A percentile compares a stretch with the other conserved stretches of the same genome.
These are phyloP conservation scores for Caenorhabditis sp. DNA, from an alignment of 2,888 invertebrate genomes.

Conservation along the genomic window DNA sequence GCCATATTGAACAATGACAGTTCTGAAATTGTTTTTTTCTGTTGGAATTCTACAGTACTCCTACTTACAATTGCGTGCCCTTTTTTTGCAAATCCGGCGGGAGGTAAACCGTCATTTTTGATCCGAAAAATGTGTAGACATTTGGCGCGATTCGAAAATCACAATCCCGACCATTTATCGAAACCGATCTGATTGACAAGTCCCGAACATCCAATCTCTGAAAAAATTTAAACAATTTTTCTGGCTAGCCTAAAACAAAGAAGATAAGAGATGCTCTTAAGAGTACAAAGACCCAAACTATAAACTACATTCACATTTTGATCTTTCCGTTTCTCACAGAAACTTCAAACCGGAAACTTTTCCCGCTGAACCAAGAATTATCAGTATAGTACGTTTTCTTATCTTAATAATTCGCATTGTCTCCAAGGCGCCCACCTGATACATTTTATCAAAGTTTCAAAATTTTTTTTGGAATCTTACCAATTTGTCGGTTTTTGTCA, in stretches of 20 bases:
- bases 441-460: neutral
- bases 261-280: neutral
- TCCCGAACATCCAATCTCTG: conserved; percentile 64
- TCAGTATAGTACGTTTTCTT: too few species aligned
- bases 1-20: conserved; percentile 53
- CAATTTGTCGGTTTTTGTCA: conserved; percentile 57
- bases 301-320: too few species aligned
- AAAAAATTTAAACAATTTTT: conserved; percentile 10
- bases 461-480: conserved; percentile 37
- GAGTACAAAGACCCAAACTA: neutral
- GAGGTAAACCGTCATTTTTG: conserved; percentile 51
- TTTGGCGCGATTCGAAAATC: conserved; percentile 56
- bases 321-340: too few species aligned
- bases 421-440: neutral
- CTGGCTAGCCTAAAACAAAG: too few species aligned
- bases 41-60: neutral
- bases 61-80: conserved; percentile 41
- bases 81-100: conserved; percentile 44
- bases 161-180: conserved; percentile 49
- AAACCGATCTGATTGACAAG: conserved; percentile 56
- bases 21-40: conserved; percentile 44
- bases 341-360: too few species aligned
- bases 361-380: too few species aligned
- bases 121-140: conserved; percentile 58
- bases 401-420: neutral